phyloP scores from a whole-genome alignment of 2,113 vertebrate genomes.

The Puma concolor region DNA sequence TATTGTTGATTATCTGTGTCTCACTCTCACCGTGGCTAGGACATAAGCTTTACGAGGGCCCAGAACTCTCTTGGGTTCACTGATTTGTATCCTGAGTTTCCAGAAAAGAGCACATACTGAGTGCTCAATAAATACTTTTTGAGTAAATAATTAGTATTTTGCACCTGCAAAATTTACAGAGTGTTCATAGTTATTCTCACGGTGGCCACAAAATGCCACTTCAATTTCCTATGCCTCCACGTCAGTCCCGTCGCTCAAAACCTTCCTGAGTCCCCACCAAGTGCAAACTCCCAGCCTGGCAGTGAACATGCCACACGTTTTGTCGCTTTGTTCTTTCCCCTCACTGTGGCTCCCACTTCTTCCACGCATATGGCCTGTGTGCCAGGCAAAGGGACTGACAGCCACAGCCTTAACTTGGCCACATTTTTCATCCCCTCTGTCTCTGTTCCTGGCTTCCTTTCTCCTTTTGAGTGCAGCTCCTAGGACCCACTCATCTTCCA shows the following conservation, averaged over 20 bases:
- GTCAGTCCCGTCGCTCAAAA: background rate
- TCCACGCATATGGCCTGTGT: fast-evolving
- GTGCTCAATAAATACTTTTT: background rate
- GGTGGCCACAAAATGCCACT: background rate
- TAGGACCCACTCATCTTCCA: background rate
- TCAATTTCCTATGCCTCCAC: background rate
- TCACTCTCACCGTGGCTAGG: background rate
- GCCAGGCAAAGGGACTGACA: background rate
- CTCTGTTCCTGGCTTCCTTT: background rate
- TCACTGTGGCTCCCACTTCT: background rate
- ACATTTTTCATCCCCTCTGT: background rate
- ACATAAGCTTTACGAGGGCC: background rate
- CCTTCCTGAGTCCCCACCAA: background rate
- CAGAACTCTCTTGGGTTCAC: background rate
- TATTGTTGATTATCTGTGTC: background rate
- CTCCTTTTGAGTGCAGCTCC: background rate
- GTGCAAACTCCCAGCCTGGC: too few relatives aligned
- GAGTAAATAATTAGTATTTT: background rate
- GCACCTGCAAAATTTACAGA: background rate
- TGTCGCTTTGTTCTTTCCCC: background rate
- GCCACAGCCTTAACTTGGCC: background rate
- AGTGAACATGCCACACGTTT: fast-evolving
- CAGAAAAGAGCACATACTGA: background rate
- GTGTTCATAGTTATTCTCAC: background rate
- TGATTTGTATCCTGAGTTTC: background rate